Conservation (phyloP, 2,888 invertebrate species). For the Cylloceria caligata region DNA sequence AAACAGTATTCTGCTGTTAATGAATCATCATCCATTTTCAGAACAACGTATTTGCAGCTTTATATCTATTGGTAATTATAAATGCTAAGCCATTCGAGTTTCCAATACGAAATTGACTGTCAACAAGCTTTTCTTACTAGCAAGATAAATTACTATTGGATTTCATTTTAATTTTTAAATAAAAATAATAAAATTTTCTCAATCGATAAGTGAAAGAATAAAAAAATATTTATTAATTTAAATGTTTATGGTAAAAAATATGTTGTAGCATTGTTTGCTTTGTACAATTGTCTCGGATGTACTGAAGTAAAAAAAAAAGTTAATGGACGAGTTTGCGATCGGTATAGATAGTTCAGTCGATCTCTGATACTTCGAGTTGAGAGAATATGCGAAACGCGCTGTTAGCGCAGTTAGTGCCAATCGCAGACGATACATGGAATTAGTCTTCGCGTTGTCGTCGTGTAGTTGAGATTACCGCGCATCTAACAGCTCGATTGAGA, state of each 20-base stretch:
- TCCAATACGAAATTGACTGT: background rate
- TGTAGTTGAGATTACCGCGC: background rate
- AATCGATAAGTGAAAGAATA: too few species aligned
- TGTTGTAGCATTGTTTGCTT: too few species aligned
- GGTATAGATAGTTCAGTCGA: background rate
- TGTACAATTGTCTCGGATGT: too few species aligned
- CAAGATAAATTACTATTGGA: background rate
- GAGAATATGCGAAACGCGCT: background rate
- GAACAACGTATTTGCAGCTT: conserved; percentile 20
- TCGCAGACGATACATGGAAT: background rate
- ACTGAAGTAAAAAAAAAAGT: too few species aligned
- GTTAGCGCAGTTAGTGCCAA: background rate
- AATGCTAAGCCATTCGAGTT: background rate
- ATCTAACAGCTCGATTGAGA: background rate
- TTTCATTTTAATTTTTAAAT: too few species aligned
- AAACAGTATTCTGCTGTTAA: conserved; percentile 23
- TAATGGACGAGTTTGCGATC: background rate
- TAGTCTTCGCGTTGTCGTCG: background rate
- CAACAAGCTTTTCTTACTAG: background rate
- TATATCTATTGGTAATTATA: conserved; percentile 20
- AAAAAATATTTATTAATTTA: too few species aligned
- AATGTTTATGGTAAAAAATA: too few species aligned
- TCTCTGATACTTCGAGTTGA: background rate
- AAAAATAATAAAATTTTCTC: too few species aligned
- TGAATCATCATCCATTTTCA: conserved; percentile 58